Evolutionary conservation across 2,888 invertebrate genomes (phyloP), one percentile per base, ranked within the genome.

Genomic region (Drosophila anceps): DNA sequence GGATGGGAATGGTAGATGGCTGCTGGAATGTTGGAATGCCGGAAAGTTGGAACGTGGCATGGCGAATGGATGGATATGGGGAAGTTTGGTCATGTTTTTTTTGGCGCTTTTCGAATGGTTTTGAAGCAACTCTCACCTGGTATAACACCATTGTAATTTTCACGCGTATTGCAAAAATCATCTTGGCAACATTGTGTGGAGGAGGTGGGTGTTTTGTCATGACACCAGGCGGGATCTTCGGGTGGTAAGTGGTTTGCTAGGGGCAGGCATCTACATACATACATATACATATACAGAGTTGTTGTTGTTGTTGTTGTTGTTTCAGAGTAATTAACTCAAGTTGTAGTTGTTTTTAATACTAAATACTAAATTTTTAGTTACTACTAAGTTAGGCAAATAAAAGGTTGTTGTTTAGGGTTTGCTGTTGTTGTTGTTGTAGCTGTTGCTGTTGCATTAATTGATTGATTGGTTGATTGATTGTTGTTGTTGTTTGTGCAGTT

Each of bases 91-190:
- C 33, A 18, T 18, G 29, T 31, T 18, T 18, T 48, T 48, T 41
- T 15, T 27, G 41, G 59, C 33, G 31, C 37, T 53, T 63, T 39
- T n/a, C 27, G 29, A 18, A 35, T 54, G 37, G 53, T n/a, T 37
- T 43, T 53, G 65, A 73, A 75, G 89, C 85, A 73, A 70, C 80
- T 90, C 93, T 93, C 93, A 93, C 93, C 93, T 93, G 92, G 90
- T 91, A 91, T 78, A 59, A 74, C 77, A 82, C 91, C 91, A 69
- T 86, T 84, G 82, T 91, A 90, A 90, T 89, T 92, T 69, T 73
- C 79, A 74, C 93, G 96, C 73, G 91, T 96, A 95, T 96, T 96
- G 94, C 94, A 95, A 94, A 96, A 96, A 93, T 94, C 94, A 90
- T 94, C 92, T 71, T 93, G 92, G 94, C 96, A 96, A 95, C 96